A percentile compares a stretch with the other conserved stretches of the same genome.
These are phyloP conservation scores for Oostethus manadensis DNA, from an alignment of 2,113 vertebrate species.

Conservation along the genomic window DNA sequence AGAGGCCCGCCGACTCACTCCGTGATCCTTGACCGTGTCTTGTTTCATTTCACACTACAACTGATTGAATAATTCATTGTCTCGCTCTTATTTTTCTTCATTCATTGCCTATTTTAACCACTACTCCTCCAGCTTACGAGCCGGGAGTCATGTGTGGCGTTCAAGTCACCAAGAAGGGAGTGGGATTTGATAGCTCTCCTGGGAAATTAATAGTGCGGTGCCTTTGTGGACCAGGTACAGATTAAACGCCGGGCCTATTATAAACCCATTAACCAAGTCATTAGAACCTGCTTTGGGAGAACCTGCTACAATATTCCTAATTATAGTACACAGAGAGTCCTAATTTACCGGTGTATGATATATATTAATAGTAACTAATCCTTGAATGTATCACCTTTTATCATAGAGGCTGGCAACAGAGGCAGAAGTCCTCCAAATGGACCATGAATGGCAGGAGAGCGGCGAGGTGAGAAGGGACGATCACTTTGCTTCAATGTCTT, in stretches of 20 bases:
- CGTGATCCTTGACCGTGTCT: slow-evolving; percentile 3
- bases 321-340: slow-evolving; percentile 43
- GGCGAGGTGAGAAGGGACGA: slow-evolving; percentile 74
- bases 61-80: slow-evolving; percentile 35
- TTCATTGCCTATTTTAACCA: slow-evolving; percentile 15
- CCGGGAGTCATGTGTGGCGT: slow-evolving; percentile 13
- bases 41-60: slow-evolving; percentile 34
- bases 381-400: background rate
- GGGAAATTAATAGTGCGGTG: slow-evolving; percentile 67
- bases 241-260: slow-evolving; percentile 62
- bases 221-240: slow-evolving; percentile 63
- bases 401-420: slow-evolving; percentile 77
- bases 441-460: slow-evolving; percentile 81
- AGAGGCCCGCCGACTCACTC: slow-evolving; percentile 11
- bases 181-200: slow-evolving; percentile 49
- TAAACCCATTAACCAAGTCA: slow-evolving; percentile 73
- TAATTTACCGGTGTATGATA: slow-evolving; percentile 8
- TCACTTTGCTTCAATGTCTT: slow-evolving; percentile 14
- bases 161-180: slow-evolving; percentile 18
- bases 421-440: slow-evolving; percentile 81
- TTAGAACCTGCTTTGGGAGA: slow-evolving; percentile 55
- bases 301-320: slow-evolving; percentile 52
- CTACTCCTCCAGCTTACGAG: slow-evolving; percentile 16
- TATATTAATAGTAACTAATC: background rate
- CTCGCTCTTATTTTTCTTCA: slow-evolving; percentile 25